Percentiles rank a stretch among this genome's conserved stretches.
Evolutionary conservation across 2,888 invertebrate species (phyloP).

Genomic region (Ochlodes sylvanus): DNA sequence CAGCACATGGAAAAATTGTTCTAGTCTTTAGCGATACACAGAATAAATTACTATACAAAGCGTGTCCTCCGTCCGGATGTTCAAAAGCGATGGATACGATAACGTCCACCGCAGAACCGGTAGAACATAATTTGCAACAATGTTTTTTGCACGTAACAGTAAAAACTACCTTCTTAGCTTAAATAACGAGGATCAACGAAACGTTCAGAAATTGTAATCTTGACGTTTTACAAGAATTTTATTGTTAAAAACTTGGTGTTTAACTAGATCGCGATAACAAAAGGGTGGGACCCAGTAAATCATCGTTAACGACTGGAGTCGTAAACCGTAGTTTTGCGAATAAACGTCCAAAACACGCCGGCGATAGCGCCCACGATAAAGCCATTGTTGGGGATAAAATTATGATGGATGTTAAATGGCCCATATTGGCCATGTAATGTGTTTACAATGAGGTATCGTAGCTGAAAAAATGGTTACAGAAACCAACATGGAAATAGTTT

Average conservation of each 20-base stretch:
- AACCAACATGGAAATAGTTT: no score
- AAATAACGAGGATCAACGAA: neutral
- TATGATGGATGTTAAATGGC: slow-evolving; percentile 23
- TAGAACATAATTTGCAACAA: no score
- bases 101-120: no score
- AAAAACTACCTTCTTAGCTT: no score
- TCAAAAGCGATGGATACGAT: no score
- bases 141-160: no score
- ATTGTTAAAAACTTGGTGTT: slow-evolving; percentile 9
- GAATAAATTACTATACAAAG: no score
- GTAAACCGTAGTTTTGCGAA: slow-evolving; percentile 57
- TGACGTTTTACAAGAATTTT: slow-evolving; percentile 5
- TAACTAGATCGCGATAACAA: slow-evolving; percentile 26
- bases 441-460: neutral
- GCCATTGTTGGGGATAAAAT: slow-evolving; percentile 26
- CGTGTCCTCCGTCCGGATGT: no score
- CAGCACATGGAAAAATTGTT: no score
- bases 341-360: slow-evolving; percentile 51
- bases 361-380: slow-evolving; percentile 34
- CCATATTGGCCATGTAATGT: slow-evolving; percentile 1
- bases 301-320: slow-evolving; percentile 58
- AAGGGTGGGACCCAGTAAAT: slow-evolving; percentile 49
- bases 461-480: neutral
- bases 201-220: neutral
- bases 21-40: no score